A percentile compares a stretch with the other conserved stretches of the same genome.
Evolutionary conservation across 2,888 invertebrate species (phyloP).

Genomic region (Caenorhabditis sp.): DNA sequence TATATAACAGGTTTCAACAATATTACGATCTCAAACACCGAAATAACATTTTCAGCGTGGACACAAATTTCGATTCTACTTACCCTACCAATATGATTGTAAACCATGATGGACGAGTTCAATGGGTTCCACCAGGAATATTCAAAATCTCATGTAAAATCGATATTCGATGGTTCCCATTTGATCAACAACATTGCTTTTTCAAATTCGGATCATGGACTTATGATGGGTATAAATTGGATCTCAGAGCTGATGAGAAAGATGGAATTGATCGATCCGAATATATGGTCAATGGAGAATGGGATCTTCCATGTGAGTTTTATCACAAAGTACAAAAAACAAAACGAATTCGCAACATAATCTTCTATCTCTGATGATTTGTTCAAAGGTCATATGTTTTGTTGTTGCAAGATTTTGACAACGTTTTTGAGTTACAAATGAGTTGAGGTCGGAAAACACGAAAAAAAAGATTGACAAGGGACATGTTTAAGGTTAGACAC

Average conservation of each 20-base stretch:
- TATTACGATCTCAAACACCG: too few relatives aligned
- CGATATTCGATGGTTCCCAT: conserved; percentile 67
- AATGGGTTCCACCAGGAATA: conserved; percentile 87
- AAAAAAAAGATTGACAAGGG: too few relatives aligned
- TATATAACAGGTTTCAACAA: conserved; percentile 55
- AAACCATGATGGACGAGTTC: conserved; percentile 89
- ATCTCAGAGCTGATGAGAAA: conserved; percentile 76
- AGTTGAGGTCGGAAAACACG: background rate
- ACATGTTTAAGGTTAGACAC: too few relatives aligned
- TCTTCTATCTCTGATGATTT: too few relatives aligned
- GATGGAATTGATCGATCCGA: conserved; percentile 71
- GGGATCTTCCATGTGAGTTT: conserved; percentile 65
- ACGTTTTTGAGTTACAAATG: too few relatives aligned
- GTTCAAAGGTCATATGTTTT: background rate
- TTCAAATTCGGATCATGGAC: conserved; percentile 80
- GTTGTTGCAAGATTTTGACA: background rate
- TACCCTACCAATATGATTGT: conserved; percentile 77
- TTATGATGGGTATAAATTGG: conserved; percentile 87
- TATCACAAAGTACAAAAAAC: background rate
- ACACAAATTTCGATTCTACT: conserved; percentile 74
- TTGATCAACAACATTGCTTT: conserved; percentile 78
- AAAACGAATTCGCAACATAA: too few relatives aligned
- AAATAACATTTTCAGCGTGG: conserved; percentile 72
- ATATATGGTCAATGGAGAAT: conserved; percentile 70
- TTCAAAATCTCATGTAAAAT: conserved; percentile 78